phyloP scores from a whole-genome alignment of 2,888 invertebrate species.

The Drepanosiphum platanoidis region DNA sequence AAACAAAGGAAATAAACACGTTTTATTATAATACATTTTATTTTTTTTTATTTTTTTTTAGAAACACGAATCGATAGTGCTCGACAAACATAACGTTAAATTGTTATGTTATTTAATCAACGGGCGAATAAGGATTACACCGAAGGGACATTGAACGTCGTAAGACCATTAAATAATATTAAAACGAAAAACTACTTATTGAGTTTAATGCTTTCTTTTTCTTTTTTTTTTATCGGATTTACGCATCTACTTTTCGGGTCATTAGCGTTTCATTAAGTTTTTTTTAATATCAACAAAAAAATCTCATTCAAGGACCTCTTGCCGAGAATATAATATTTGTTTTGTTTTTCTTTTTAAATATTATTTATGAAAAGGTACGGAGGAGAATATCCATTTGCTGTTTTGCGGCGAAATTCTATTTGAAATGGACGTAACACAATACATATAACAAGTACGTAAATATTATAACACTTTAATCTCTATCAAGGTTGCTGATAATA shows the following conservation, averaged over 20 bases:
- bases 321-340: not conserved
- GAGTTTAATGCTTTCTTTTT: not conserved
- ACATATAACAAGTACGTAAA: not conserved
- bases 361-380: not conserved
- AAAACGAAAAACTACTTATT: not conserved
- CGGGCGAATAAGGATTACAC: too few relatives aligned
- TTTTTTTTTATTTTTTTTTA: too few relatives aligned
- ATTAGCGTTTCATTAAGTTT: not conserved
- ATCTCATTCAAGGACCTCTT: not conserved
- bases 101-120: not conserved
- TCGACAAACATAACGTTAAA: too few relatives aligned
- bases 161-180: not conserved
- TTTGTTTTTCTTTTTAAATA: not conserved
- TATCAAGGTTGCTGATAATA: not conserved
- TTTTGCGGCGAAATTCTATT: not conserved
- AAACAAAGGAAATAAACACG: not conserved
- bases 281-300: not conserved
- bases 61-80: too few relatives aligned
- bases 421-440: not conserved
- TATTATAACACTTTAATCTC: not conserved
- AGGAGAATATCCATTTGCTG: not conserved
- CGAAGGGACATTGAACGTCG: not conserved
- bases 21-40: not conserved
- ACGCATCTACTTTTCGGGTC: not conserved
- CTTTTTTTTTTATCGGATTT: not conserved